These are phyloP conservation scores for Artibeus jamaicensis DNA, from an alignment of 2,797 vertebrate species.

Conservation along the genomic window DNA sequence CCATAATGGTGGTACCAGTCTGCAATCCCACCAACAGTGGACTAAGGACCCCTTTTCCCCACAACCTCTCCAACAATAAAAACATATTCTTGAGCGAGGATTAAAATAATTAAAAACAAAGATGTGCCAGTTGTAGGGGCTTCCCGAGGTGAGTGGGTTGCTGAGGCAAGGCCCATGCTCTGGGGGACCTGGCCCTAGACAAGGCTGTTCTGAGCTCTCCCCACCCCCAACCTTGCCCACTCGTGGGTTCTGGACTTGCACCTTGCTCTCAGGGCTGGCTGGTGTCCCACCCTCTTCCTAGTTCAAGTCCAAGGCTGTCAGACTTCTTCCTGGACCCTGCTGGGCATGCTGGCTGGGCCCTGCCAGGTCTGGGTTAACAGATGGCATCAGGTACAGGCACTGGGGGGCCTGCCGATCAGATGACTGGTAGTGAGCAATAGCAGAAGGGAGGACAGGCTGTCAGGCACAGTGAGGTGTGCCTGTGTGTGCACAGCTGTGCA, in stretches of 20 bases:
- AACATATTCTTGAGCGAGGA: neutral
- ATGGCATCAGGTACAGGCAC: neutral
- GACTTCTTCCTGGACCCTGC: neutral
- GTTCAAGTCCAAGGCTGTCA: neutral
- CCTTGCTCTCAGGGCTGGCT: neutral
- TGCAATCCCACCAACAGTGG: too few species aligned
- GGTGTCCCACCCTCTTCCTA: neutral
- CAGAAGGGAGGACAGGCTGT: neutral
- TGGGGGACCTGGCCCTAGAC: neutral
- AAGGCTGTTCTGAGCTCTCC: neutral
- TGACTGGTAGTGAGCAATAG: neutral
- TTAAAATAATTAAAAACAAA: neutral
- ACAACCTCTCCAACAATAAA: too few species aligned
- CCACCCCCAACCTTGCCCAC: neutral
- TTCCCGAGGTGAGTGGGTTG: neutral
- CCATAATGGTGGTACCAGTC: too few species aligned
- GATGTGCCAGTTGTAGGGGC: neutral
- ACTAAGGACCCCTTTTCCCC: too few species aligned
- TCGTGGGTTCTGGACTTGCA: neutral
- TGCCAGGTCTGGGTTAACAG: slow-evolving; percentile 46
- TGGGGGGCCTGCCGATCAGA: neutral
- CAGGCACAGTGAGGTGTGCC: neutral
- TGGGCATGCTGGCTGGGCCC: neutral
- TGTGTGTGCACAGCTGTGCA: neutral
- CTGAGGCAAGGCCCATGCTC: neutral